Percentiles rank a stretch among this genome's conserved stretches.
phyloP scores from a whole-genome alignment of 2,888 invertebrate genomes.

The Agrypnus murinus region DNA sequence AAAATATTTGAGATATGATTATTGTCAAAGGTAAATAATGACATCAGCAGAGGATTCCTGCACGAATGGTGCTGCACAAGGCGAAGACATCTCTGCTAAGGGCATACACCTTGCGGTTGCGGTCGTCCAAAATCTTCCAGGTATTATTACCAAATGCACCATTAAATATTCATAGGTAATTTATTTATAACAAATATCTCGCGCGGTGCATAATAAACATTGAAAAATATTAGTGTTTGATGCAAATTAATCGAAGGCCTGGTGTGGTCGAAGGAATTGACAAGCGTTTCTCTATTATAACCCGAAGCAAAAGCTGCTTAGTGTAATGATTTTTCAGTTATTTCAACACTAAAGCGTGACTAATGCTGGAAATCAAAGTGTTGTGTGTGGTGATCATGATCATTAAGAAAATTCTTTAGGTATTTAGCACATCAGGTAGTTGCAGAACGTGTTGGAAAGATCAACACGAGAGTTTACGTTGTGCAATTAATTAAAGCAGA shows the following conservation, averaged over 20 bases:
- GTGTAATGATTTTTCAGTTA: no score
- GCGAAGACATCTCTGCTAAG: slow-evolving; percentile 33
- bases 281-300: no score
- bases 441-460: no score
- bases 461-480: no score
- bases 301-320: no score
- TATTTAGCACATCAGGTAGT: no score
- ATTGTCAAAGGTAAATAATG: slow-evolving; percentile 46
- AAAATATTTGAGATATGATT: slow-evolving; percentile 50
- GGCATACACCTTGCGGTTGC: slow-evolving; percentile 37
- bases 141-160: slow-evolving; percentile 34
- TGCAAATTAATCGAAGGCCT: slow-evolving; percentile 9
- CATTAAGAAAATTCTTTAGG: no score
- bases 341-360: no score
- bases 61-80: slow-evolving; percentile 38
- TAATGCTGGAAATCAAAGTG: no score
- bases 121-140: slow-evolving; percentile 16
- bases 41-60: slow-evolving; percentile 49
- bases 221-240: background rate
- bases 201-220: slow-evolving; percentile 2
- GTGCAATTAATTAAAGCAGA: no score
- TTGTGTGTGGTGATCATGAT: no score
- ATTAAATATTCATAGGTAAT: slow-evolving; percentile 43
- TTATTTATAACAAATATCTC: slow-evolving; percentile 36
- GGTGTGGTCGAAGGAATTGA: no score